phyloP scores from a whole-genome alignment of 2,113 vertebrate species.

The Nothobranchius furzeri region DNA sequence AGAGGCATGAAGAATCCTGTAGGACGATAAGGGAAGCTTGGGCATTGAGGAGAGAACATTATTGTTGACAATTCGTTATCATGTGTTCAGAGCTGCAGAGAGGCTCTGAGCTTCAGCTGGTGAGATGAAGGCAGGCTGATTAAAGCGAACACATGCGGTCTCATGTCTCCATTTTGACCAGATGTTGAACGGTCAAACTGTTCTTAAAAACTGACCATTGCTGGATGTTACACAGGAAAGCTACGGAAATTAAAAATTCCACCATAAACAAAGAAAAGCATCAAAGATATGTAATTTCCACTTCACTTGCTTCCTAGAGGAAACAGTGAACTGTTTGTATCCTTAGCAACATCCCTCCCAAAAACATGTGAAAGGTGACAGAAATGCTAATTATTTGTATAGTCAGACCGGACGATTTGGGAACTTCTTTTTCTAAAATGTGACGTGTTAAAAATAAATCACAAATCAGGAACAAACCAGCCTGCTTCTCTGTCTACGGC shows the following conservation, averaged over 20 bases:
- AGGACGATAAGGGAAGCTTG: too few relatives aligned
- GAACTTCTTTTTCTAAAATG: not conserved
- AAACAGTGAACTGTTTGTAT: not conserved
- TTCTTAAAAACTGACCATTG: too few relatives aligned
- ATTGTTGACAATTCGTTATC: too few relatives aligned
- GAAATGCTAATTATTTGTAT: not conserved
- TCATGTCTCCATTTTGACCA: too few relatives aligned
- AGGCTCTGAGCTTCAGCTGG: too few relatives aligned
- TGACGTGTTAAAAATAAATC: not conserved
- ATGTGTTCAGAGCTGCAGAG: too few relatives aligned
- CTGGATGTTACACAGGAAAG: not conserved
- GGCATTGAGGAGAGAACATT: too few relatives aligned
- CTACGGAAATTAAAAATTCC: slow-evolving; percentile 49
- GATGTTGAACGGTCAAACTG: too few relatives aligned
- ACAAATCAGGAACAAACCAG: slow-evolving; percentile 11
- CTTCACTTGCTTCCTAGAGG: slow-evolving; percentile 35
- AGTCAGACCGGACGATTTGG: not conserved
- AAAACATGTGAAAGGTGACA: not conserved
- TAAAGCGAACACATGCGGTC: too few relatives aligned
- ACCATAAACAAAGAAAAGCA: not conserved
- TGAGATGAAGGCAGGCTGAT: too few relatives aligned
- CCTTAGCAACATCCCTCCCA: slow-evolving; percentile 4
- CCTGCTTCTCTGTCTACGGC: slow-evolving; percentile 16
- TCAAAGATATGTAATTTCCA: not conserved
- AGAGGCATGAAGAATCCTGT: too few relatives aligned